Base-by-base conservation (phyloP, 2,113 vertebrate genomes). In the Prochilodus magdalenae region DNA sequence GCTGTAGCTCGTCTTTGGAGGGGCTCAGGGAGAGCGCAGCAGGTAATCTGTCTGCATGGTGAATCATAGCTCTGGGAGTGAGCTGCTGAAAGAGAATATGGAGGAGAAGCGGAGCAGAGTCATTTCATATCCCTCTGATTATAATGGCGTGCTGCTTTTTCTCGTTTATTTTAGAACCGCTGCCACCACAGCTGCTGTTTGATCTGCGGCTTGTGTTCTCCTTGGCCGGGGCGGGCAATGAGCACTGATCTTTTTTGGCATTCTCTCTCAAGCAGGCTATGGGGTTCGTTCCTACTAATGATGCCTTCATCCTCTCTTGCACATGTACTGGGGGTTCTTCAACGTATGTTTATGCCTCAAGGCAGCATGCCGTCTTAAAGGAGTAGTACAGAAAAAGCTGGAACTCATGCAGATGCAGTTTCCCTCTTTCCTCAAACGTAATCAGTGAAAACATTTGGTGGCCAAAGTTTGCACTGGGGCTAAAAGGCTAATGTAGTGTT, bases 71-170 rank as follows among this genome's bases (percentile, higher is more conserved):
- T 71, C 20, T 4, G 72, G 51, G 60, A 81, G 49, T 36, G 62
- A 15, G 27, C 24, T 62, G 57, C 55, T 12, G 12, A 75, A 14
- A 49, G 24, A 74, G n/a, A 76, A 69, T 72, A 59, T 79, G 57
- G 63, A 75, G 30, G 30, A 65, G 49, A 79, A 49, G 60, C 44
- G 57, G 22, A 24, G 53, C 27, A 16, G 30, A 84, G 79, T 77
- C 74, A 81, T 70, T 65, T 77, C 55, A 71, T 55, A 80, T 80
- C 65, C 70, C 65, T 72, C 67, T 60, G 74, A 81, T 77, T 67
- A 67, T 33, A 73, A 36, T 40, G 24, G 62, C 27, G 29, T 47
- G 62, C 36, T 77, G 53, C 30, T 67, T 44, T 73, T 36, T 33
- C 18, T 62, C 47, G 66, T 24, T 66, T 77, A 24, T 60, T 60